A percentile compares a stretch with the other conserved stretches of the same genome.
These are phyloP conservation scores for Hoplostethus mediterraneus DNA, from an alignment of 2,797 vertebrate species.

Conservation along the genomic window DNA sequence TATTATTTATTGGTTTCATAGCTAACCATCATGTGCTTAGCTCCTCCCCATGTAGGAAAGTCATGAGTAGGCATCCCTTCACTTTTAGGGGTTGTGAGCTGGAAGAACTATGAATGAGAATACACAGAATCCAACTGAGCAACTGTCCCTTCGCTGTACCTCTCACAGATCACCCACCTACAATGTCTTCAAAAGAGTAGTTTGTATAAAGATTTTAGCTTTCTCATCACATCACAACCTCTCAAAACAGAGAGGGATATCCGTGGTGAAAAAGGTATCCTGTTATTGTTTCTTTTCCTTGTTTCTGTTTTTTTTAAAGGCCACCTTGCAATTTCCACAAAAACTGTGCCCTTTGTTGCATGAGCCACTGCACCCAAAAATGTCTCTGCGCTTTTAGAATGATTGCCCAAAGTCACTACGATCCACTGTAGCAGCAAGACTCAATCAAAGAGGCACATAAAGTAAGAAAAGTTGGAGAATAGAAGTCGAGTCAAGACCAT, in stretches of 20 bases:
- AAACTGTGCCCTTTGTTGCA: constrained; percentile 36
- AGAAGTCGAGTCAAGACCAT: background rate
- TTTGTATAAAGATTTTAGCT: background rate
- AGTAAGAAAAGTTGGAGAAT: constrained; percentile 28
- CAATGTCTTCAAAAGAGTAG: too few relatives aligned
- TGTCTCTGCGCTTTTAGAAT: constrained; percentile 28
- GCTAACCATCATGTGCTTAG: too few relatives aligned
- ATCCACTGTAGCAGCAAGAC: constrained; percentile 45
- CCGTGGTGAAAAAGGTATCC: background rate
- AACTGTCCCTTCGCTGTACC: too few relatives aligned
- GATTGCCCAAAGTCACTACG: constrained; percentile 19
- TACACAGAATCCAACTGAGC: too few relatives aligned
- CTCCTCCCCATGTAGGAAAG: too few relatives aligned
- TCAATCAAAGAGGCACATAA: constrained; percentile 44
- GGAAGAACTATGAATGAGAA: background rate
- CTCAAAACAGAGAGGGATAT: background rate
- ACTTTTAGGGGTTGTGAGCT: background rate
- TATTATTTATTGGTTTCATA: too few relatives aligned
- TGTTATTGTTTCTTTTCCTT: constrained; percentile 9
- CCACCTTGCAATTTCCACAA: background rate
- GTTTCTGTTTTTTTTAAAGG: background rate
- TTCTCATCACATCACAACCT: background rate
- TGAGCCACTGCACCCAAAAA: constrained; percentile 44
- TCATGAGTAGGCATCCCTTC: background rate
- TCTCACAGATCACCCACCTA: too few relatives aligned